Evolutionary conservation across 2,113 vertebrate genomes (phyloP), one percentile per base, ranked within the genome.

Genomic region (Oncorhynchus masou): DNA sequence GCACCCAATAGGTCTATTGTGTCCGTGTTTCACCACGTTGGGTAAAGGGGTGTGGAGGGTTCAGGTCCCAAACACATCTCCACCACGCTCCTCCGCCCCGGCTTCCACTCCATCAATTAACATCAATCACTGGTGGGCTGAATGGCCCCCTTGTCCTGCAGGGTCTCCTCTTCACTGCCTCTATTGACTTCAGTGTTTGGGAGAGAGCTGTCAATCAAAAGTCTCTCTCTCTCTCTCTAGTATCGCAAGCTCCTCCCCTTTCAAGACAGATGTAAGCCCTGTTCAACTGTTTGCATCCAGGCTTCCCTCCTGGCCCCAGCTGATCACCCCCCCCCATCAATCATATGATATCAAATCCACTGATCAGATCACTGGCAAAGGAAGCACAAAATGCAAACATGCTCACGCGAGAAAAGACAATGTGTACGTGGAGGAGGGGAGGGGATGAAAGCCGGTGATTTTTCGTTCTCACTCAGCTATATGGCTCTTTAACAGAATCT

Each of bases 401-500:
- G 13, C 27, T 68, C 19, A 9, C 11, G 29, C 2, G 6, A 20
- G 16, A 68, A 68, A 34, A 34, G 2, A 68, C 66, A n/a, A 39
- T 39, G 19, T 68, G 29, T 68, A 39, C 19, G 27, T n/a, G 66
- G 66, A 68, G 15, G 12, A 3, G n/a, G 7, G 59, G 51, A 19
- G 16, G 51, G 51, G 3, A 19, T 54, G 5, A 19, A 54, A 19
- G 51, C 16, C n/a, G 71, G 27, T 25, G 29, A 60, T 77, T 77
- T 71, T 59, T 67, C 29, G 7, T 27, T 64, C 66, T 54, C 57
- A 71, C 48, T 66, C 71, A 25, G 34, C 34, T 74, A n/a, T 59
- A 57, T 22, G 24, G 31, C 79, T 76, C 65, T 77, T 77, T 83
- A 85, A 83, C 71, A 68, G 74, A 83, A 83, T 84, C 74, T 79